These are phyloP conservation scores for Hirtodrosophila histrioides DNA, from an alignment of 2,888 invertebrate genomes.

Conservation along the genomic window DNA sequence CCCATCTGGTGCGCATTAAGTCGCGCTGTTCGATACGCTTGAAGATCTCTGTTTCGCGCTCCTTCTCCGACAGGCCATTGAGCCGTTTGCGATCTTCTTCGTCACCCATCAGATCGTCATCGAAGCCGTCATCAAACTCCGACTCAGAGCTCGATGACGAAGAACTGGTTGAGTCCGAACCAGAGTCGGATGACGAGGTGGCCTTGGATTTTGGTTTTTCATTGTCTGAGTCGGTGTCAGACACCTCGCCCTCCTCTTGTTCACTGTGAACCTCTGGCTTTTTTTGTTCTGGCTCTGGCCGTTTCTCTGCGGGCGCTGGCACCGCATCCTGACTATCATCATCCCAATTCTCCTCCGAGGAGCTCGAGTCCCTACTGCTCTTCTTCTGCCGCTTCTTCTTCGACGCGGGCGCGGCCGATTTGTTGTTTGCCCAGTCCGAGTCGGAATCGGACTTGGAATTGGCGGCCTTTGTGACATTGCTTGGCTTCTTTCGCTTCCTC, in stretches of 20 bases:
- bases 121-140: conserved; percentile 98
- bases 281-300: conserved; percentile 64
- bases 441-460: conserved; percentile 85
- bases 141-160: conserved; percentile 88
- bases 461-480: conserved; percentile 84
- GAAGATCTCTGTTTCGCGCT: conserved; percentile 98
- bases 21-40: conserved; percentile 98
- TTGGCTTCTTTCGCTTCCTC: conserved; percentile 89
- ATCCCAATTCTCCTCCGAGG: conserved; percentile 84
- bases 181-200: conserved; percentile 54
- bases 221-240: conserved; percentile 87
- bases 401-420: conserved; percentile 81
- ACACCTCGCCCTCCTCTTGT: conserved; percentile 95
- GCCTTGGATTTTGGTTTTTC: conserved; percentile 40
- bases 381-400: conserved; percentile 83
- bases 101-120: conserved; percentile 98
- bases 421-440: conserved; percentile 85
- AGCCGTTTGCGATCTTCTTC: conserved; percentile 96
- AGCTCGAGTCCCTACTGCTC: conserved; percentile 75
- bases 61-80: conserved; percentile 97
- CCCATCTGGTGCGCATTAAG: conserved; percentile 96
- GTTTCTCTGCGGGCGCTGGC: conserved; percentile 23
- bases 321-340: conserved; percentile 82
- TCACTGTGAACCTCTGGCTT: conserved; percentile 84
- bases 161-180: conserved; percentile 66